Evolutionary conservation across 2,888 invertebrate genomes (phyloP).

Genomic region (Drosophila cracens): DNA sequence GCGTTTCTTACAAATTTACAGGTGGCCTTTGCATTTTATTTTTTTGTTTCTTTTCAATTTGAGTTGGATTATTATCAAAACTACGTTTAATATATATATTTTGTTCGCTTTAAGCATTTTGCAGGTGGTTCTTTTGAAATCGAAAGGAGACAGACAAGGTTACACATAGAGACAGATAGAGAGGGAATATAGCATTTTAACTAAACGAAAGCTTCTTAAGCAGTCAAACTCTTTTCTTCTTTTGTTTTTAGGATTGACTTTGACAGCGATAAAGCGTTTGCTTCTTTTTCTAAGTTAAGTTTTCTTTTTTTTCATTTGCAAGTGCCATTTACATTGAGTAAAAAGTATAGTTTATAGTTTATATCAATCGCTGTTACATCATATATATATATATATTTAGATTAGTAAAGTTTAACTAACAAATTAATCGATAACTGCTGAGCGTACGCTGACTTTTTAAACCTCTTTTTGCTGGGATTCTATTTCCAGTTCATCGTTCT

Average conservation of each 20-base stretch:
- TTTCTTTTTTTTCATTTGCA: slow-evolving; percentile 36
- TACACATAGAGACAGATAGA: slow-evolving; percentile 7
- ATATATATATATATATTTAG: slow-evolving; percentile 35
- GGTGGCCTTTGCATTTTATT: slow-evolving; percentile 60
- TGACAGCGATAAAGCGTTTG: slow-evolving; percentile 43
- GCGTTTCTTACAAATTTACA: slow-evolving; percentile 74
- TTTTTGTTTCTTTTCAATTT: slow-evolving; percentile 21
- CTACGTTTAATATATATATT: slow-evolving; percentile 53
- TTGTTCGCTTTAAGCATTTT: slow-evolving; percentile 72
- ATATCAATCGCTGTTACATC: background rate
- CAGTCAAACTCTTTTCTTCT: slow-evolving; percentile 38
- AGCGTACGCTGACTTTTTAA: slow-evolving; percentile 55
- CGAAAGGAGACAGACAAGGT: slow-evolving; percentile 25
- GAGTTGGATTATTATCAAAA: slow-evolving; percentile 61
- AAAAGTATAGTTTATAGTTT: slow-evolving; percentile 12
- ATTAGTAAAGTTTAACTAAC: slow-evolving; percentile 46
- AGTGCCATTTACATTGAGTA: slow-evolving; percentile 59
- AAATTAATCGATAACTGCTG: slow-evolving; percentile 59
- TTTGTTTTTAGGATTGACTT: slow-evolving; percentile 13
- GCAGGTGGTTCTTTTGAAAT: slow-evolving; percentile 69
- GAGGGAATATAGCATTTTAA: slow-evolving; percentile 10
- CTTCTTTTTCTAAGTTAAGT: slow-evolving; percentile 3
- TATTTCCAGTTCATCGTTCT: slow-evolving; percentile 16
- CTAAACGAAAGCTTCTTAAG: slow-evolving; percentile 47
- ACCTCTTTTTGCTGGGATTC: slow-evolving; percentile 4